Conservation (phyloP, 2,888 invertebrate genomes). For the Synergus itoensis region DNA sequence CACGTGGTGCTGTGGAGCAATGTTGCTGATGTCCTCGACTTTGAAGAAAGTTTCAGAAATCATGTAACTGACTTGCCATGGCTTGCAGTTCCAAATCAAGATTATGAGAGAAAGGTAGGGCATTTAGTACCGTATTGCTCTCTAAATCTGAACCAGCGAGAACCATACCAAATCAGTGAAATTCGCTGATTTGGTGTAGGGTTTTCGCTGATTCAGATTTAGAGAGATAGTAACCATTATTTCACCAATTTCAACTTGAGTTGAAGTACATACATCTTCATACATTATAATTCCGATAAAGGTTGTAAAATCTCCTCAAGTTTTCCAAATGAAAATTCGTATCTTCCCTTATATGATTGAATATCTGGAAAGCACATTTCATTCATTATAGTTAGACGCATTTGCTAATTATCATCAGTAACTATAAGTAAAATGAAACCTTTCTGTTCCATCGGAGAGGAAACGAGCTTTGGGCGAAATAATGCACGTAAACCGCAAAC, state of each 20-base stretch:
- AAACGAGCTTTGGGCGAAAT: slow-evolving; percentile 10
- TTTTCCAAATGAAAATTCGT: no score
- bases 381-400: not conserved
- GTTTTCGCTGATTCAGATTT: no score
- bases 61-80: slow-evolving; percentile 84
- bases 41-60: slow-evolving; percentile 83
- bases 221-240: no score
- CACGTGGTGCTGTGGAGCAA: slow-evolving; percentile 86
- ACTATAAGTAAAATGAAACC: not conserved
- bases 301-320: no score
- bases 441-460: slow-evolving; percentile 4
- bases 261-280: no score
- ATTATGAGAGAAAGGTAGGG: slow-evolving; percentile 85
- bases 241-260: no score
- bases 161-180: no score
- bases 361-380: not conserved
- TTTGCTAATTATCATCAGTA: slow-evolving; percentile 25
- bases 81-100: slow-evolving; percentile 85
- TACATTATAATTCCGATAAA: no score
- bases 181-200: no score
- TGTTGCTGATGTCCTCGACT: slow-evolving; percentile 82
- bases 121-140: not conserved
- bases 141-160: no score
- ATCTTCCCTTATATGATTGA: not conserved
- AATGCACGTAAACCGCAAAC: slow-evolving; percentile 24